phyloP scores from a whole-genome alignment of 2,888 invertebrate species.

The Rotaria macrura region DNA sequence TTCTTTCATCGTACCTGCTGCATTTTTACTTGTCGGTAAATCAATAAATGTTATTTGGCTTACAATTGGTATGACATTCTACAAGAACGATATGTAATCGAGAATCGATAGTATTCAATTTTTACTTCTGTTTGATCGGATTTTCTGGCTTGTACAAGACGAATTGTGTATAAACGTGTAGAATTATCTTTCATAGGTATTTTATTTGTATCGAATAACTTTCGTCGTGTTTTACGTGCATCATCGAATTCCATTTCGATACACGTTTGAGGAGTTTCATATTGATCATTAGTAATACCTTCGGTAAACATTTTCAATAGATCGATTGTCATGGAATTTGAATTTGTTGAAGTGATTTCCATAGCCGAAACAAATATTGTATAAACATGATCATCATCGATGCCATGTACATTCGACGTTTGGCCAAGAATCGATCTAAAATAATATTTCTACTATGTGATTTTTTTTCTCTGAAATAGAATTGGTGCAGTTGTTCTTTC shows the following conservation, averaged over 20 bases:
- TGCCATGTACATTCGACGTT: neutral
- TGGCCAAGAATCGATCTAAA: neutral
- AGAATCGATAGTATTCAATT: too few relatives aligned
- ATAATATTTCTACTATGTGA: too few relatives aligned
- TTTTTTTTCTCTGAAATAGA: too few relatives aligned
- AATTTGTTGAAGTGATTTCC: neutral
- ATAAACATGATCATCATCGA: conserved; percentile 1
- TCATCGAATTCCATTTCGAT: neutral
- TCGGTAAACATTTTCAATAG: neutral
- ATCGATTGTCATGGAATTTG: neutral
- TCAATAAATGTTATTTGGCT: conserved; percentile 1
- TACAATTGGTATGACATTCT: neutral
- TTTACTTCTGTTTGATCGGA: neutral
- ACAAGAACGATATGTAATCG: too few relatives aligned
- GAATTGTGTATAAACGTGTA: neutral
- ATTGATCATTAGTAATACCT: neutral
- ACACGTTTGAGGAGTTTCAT: neutral
- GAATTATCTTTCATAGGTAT: neutral
- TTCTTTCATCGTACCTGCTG: neutral
- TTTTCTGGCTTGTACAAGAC: conserved; percentile 1
- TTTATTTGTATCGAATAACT: neutral
- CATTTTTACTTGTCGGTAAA: neutral
- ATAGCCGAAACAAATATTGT: neutral
- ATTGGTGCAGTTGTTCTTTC: too few relatives aligned
- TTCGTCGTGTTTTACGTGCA: neutral